Evolutionary conservation across 2,888 invertebrate genomes (phyloP).

Genomic region (Baccha elongata): DNA sequence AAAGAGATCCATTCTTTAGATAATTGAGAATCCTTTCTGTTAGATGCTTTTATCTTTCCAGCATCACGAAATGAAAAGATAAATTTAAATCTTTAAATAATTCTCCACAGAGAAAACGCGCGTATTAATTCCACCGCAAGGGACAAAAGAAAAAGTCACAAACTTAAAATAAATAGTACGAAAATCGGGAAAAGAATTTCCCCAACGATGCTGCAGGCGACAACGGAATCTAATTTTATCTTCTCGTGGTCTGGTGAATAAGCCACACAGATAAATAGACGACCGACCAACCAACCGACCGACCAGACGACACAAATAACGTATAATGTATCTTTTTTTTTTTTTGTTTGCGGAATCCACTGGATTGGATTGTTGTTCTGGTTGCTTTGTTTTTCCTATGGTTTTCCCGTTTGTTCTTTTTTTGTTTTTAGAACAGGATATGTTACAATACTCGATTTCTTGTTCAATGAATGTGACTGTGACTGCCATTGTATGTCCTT

Average conservation of each 20-base stretch:
- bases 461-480: conserved; percentile 16
- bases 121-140: conserved; percentile 28
- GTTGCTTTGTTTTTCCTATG: conserved; percentile 25
- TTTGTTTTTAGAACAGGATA: background rate
- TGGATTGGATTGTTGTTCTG: conserved; percentile 24
- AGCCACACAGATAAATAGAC: conserved; percentile 40
- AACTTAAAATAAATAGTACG: background rate
- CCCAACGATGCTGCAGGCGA: conserved; percentile 38
- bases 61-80: conserved; percentile 23
- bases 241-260: conserved; percentile 42
- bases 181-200: conserved; percentile 37
- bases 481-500: background rate
- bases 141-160: conserved; percentile 2
- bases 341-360: conserved; percentile 2
- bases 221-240: conserved; percentile 52
- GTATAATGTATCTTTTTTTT: background rate
- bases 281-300: conserved; percentile 36
- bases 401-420: background rate
- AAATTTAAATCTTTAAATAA: conserved; percentile 40
- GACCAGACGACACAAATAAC: conserved; percentile 18
- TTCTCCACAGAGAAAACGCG: conserved; percentile 11
- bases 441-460: conserved; percentile 8
- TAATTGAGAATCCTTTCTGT: conserved; percentile 14
- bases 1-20: conserved; percentile 30
- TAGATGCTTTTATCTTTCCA: conserved; percentile 32